Conservation (phyloP, 2,797 vertebrate species). For the Gouania willdenowi region DNA sequence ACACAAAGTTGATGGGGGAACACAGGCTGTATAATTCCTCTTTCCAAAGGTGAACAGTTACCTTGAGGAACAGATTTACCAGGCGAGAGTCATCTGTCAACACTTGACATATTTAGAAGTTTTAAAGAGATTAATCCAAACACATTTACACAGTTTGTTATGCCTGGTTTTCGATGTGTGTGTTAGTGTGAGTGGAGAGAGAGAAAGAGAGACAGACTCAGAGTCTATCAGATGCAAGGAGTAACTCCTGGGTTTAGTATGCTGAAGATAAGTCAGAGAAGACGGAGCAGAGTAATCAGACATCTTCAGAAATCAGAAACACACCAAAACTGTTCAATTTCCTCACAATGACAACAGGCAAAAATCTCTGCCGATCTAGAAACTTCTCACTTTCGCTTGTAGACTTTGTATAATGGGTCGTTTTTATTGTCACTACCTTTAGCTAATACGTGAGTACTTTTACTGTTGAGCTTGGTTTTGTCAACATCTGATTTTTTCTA, state of each 20-base stretch:
- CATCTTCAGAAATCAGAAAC: conserved; percentile 38
- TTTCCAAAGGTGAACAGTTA: conserved; percentile 69
- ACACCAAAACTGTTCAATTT: no score
- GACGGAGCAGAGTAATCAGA: conserved; percentile 65
- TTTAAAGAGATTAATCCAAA: conserved; percentile 75
- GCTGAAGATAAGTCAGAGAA: conserved; percentile 69
- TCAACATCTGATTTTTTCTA: no score
- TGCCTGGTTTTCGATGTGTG: conserved; percentile 17
- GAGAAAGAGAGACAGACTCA: no score
- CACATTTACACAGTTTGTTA: conserved; percentile 77
- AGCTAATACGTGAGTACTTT: no score
- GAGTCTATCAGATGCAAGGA: conserved; percentile 1
- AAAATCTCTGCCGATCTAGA: no score
- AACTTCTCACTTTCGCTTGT: no score
- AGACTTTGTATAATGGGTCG: no score
- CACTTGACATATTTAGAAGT: conserved; percentile 78
- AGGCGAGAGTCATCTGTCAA: conserved; percentile 76
- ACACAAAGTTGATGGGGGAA: conserved; percentile 44
- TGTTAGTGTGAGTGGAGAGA: conserved; percentile 13
- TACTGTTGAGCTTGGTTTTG: no score
- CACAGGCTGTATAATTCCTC: conserved; percentile 40
- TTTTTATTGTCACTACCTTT: no score
- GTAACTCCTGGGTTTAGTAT: conserved; percentile 56
- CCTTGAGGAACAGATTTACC: conserved; percentile 77
- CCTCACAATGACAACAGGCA: no score